These are phyloP conservation scores for Carposina sasakii DNA, from an alignment of 1,140 invertebrate species.

Conservation along the genomic window DNA sequence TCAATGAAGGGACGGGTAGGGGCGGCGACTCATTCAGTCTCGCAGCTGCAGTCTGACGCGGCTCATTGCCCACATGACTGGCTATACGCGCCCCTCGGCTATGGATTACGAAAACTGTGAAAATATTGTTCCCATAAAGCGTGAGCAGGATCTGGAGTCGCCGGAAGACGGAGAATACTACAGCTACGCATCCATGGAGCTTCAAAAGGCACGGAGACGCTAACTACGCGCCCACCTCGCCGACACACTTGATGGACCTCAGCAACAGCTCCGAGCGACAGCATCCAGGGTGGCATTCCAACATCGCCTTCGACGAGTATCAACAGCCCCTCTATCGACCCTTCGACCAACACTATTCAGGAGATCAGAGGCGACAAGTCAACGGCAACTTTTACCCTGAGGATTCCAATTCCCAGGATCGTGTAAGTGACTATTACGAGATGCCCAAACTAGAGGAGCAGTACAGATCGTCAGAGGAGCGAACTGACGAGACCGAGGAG, in stretches of 20 bases:
- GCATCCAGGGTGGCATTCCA: constrained; percentile 38
- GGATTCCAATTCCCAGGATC: constrained; percentile 57
- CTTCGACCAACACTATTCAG: constrained; percentile 43
- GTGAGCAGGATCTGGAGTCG: constrained; percentile 48
- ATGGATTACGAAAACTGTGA: constrained; percentile 60
- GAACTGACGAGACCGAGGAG: constrained; percentile 53
- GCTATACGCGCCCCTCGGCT: constrained; percentile 24
- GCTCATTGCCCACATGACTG: constrained; percentile 17
- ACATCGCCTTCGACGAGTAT: constrained; percentile 43
- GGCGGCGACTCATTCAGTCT: constrained; percentile 42
- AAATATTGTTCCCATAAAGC: constrained; percentile 54
- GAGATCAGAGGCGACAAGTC: constrained; percentile 43
- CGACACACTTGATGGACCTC: constrained; percentile 59
- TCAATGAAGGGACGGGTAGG: constrained; percentile 65
- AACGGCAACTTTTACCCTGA: constrained; percentile 50
- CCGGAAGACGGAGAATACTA: constrained; percentile 55
- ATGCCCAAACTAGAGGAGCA: constrained; percentile 29
- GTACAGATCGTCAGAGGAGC: constrained; percentile 44
- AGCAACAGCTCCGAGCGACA: constrained; percentile 50
- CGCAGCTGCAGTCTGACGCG: constrained; percentile 35
- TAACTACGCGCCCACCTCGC: constrained; percentile 54
- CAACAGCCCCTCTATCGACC: constrained; percentile 38
- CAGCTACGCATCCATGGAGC: constrained; percentile 46
- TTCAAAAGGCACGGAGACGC: constrained; percentile 46
- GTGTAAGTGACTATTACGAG: constrained; percentile 45